Percentiles rank a stretch among this genome's conserved stretches.
These are phyloP conservation scores for Tokudaia tokunoshimensis DNA, from an alignment of 2,797 vertebrate genomes.

Conservation along the genomic window DNA sequence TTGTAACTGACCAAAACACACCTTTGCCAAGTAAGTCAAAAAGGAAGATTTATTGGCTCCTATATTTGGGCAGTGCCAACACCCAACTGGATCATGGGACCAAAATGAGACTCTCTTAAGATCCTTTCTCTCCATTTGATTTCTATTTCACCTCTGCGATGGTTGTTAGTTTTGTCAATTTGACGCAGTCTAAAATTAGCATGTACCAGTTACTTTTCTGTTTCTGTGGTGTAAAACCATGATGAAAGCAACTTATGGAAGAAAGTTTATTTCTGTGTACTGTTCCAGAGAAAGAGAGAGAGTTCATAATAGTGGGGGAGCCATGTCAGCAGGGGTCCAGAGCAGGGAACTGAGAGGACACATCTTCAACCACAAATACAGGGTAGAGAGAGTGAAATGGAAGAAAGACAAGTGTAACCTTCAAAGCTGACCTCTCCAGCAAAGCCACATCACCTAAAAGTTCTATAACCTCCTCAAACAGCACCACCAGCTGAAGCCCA, in stretches of 20 bases:
- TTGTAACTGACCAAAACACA: not conserved
- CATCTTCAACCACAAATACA: not conserved
- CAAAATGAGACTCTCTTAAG: not conserved
- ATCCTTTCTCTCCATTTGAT: not conserved
- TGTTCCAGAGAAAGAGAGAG: not conserved
- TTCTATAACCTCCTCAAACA: not conserved
- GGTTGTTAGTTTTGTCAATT: not conserved
- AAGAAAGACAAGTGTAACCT: too few relatives aligned
- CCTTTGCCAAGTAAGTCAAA: not conserved
- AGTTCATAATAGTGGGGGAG: not conserved
- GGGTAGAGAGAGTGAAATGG: not conserved
- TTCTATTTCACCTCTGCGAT: not conserved
- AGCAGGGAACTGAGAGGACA: not conserved
- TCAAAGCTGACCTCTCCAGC: not conserved
- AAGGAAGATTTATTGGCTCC: too few relatives aligned
- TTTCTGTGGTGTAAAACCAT: not conserved
- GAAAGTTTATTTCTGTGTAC: not conserved
- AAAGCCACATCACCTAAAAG: not conserved
- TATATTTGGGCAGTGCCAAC: not conserved
- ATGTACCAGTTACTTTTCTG: not conserved
- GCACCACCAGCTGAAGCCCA: not conserved
- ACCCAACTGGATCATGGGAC: not conserved
- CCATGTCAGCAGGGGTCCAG: not conserved
- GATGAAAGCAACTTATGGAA: not conserved
- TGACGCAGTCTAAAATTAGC: not conserved